phyloP scores from a whole-genome alignment of 2,888 invertebrate species.

The Chymomyza procnemis region DNA sequence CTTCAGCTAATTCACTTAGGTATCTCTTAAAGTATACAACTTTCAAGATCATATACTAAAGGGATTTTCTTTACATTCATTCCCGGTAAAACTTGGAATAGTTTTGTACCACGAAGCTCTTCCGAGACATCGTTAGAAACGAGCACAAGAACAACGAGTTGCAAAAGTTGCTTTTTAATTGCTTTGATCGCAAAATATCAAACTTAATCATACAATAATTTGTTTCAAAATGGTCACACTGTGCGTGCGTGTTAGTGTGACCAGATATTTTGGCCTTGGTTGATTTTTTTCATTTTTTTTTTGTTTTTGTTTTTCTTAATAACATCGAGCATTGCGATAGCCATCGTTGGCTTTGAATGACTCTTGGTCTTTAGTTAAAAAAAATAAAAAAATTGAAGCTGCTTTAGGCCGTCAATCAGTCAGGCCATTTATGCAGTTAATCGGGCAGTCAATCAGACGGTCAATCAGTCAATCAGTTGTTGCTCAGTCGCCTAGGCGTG shows the following conservation, averaged over 20 bases:
- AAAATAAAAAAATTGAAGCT: background rate
- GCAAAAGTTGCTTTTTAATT: background rate
- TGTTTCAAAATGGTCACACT: background rate
- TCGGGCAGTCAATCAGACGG: background rate
- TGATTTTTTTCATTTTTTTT: background rate
- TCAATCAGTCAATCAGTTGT: background rate
- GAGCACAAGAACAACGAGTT: background rate
- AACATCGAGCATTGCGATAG: background rate
- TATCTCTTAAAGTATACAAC: too few species aligned
- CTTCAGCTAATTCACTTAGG: too few species aligned
- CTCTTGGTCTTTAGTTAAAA: background rate
- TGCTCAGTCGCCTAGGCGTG: background rate
- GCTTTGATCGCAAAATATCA: background rate
- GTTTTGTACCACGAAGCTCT: too few species aligned
- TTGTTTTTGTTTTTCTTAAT: background rate
- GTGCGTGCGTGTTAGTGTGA: background rate
- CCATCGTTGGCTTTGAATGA: background rate
- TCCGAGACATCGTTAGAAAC: background rate
- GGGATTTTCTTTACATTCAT: too few species aligned
- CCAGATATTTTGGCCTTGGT: constrained; percentile 4
- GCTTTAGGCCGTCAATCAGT: background rate
- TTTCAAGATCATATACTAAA: too few species aligned
- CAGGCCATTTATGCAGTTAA: constrained; percentile 3
- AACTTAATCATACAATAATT: background rate
- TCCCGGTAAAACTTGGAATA: too few species aligned